Conservation (phyloP, 2,797 vertebrate genomes). For the Jordanella pulchra region DNA sequence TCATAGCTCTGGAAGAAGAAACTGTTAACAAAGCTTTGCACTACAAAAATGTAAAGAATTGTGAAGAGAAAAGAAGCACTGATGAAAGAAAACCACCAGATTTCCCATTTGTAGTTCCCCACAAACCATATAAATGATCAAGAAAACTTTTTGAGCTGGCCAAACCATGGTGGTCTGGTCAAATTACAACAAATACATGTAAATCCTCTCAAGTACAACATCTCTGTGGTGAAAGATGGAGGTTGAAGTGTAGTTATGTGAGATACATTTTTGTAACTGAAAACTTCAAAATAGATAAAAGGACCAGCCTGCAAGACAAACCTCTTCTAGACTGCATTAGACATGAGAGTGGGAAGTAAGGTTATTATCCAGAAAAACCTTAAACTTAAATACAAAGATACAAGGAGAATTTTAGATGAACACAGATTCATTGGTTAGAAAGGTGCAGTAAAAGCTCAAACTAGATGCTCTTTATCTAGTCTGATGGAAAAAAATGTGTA, state of each 20-base stretch:
- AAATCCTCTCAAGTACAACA: background rate
- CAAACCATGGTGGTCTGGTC: background rate
- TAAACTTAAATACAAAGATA: background rate
- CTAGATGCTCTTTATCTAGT: background rate
- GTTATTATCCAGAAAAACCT: background rate
- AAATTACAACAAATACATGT: too few species aligned
- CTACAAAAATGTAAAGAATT: background rate
- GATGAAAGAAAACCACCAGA: background rate
- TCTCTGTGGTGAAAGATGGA: background rate
- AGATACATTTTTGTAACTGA: background rate
- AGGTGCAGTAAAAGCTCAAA: background rate
- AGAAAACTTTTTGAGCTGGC: background rate
- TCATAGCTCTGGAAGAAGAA: background rate
- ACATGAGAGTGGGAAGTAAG: background rate
- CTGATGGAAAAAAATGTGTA: background rate
- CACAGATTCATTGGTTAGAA: background rate
- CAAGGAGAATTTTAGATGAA: background rate
- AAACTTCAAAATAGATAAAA: background rate
- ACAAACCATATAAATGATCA: background rate
- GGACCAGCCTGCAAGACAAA: background rate
- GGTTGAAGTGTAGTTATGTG: background rate
- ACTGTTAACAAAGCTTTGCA: background rate
- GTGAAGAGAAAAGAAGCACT: background rate
- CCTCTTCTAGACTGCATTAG: background rate
- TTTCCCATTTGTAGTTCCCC: background rate